Percentiles rank a stretch among this genome's conserved stretches.
Conservation (phyloP, 2,888 invertebrate species). For the Bombylius major region DNA sequence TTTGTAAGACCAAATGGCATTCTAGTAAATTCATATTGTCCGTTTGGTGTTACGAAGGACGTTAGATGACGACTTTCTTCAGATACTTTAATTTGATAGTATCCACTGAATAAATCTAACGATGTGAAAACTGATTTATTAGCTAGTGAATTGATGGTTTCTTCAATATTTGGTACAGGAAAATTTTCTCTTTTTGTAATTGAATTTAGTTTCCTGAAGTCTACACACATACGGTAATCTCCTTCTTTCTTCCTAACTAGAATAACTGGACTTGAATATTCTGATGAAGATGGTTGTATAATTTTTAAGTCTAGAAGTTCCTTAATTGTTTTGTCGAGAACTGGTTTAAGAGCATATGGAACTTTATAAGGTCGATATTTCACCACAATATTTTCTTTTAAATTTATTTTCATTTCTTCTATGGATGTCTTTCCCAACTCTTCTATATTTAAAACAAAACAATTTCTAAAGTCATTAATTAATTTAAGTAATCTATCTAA, state of each 20-base stretch:
- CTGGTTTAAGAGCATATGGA: too few relatives aligned
- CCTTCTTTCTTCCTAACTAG: slow-evolving; percentile 3
- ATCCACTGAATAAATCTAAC: slow-evolving; percentile 13
- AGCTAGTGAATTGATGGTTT: background rate
- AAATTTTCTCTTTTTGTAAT: background rate
- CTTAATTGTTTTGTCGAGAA: too few relatives aligned
- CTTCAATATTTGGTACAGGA: slow-evolving; percentile 5
- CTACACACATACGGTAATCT: slow-evolving; percentile 4
- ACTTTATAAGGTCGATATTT: too few relatives aligned
- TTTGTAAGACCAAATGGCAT: slow-evolving; percentile 14
- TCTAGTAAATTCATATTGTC: slow-evolving; percentile 11
- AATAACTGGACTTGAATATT: background rate
- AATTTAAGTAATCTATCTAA: too few relatives aligned
- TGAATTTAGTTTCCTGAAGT: slow-evolving; percentile 5
- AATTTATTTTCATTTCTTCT: too few relatives aligned
- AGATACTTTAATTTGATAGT: slow-evolving; percentile 11
- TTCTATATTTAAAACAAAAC: too few relatives aligned
- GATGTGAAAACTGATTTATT: too few relatives aligned
- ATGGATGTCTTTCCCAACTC: too few relatives aligned
- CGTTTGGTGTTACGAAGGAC: slow-evolving; percentile 14
- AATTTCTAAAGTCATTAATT: too few relatives aligned
- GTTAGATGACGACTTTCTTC: slow-evolving; percentile 12
- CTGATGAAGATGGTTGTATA: too few relatives aligned
- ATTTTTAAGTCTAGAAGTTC: too few relatives aligned
- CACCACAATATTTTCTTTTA: too few relatives aligned